These are phyloP conservation scores for Drosophila pegasa DNA, from an alignment of 2,888 invertebrate species.

Conservation along the genomic window DNA sequence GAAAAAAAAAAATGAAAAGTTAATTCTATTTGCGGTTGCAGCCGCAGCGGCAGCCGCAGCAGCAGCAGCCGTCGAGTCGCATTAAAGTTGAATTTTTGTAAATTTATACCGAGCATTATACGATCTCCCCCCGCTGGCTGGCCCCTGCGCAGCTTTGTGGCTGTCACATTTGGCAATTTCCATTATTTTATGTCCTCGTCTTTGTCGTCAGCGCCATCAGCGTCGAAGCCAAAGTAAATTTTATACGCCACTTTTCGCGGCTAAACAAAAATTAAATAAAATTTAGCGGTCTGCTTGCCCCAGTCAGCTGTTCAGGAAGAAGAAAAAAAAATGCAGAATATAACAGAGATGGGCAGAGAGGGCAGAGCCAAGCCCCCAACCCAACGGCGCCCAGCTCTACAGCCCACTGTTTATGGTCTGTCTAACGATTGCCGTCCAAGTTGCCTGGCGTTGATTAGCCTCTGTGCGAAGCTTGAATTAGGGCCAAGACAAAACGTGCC, in stretches of 20 bases:
- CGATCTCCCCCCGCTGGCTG: slow-evolving; percentile 56
- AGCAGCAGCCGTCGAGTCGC: slow-evolving; percentile 59
- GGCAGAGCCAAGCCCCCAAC: not conserved
- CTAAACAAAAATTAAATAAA: slow-evolving; percentile 80
- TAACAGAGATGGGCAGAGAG: not conserved
- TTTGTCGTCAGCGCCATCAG: slow-evolving; percentile 44
- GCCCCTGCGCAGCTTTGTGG: slow-evolving; percentile 71
- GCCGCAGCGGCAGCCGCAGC: slow-evolving; percentile 45
- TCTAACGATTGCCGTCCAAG: slow-evolving; percentile 78
- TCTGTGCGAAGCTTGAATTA: slow-evolving; percentile 74
- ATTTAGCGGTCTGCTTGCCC: slow-evolving; percentile 77
- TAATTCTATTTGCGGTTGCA: slow-evolving; percentile 79
- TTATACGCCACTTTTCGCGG: slow-evolving; percentile 80
- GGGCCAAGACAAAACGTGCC: slow-evolving; percentile 79
- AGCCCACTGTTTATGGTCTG: slow-evolving; percentile 76
- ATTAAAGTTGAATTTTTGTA: slow-evolving; percentile 77
- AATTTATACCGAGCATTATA: slow-evolving; percentile 78
- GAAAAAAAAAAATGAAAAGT: slow-evolving; percentile 64
- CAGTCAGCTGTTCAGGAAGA: slow-evolving; percentile 12
- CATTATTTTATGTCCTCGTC: slow-evolving; percentile 76
- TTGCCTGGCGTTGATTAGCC: slow-evolving; percentile 81
- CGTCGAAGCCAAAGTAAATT: slow-evolving; percentile 79
- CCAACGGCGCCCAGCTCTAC: slow-evolving; percentile 13
- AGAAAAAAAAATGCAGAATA: slow-evolving; percentile 7
- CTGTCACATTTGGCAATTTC: slow-evolving; percentile 81